phyloP scores from a whole-genome alignment of 2,113 vertebrate genomes.

The Dissostichus mawsoni region DNA sequence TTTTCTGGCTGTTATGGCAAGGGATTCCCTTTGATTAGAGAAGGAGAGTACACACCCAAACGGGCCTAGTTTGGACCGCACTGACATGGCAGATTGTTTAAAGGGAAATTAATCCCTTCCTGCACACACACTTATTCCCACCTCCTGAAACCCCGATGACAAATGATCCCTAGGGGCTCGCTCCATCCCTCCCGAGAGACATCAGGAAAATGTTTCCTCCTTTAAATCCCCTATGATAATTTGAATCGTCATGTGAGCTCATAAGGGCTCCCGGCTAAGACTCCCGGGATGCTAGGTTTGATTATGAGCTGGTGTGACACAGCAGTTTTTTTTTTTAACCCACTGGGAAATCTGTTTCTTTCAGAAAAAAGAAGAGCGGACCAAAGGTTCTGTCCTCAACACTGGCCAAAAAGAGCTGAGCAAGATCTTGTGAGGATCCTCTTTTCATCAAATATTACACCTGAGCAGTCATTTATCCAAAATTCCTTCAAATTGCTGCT shows the following conservation, averaged over 20 bases:
- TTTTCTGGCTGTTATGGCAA: conserved; percentile 42
- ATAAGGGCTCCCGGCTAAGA: neutral
- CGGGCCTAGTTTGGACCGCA: conserved; percentile 62
- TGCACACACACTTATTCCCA: conserved; percentile 55
- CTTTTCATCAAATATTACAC: conserved; percentile 25
- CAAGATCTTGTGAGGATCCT: conserved; percentile 38
- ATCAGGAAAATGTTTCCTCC: conserved; percentile 31
- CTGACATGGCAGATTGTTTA: conserved; percentile 77
- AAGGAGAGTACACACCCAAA: conserved; percentile 65
- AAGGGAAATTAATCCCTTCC: conserved; percentile 74
- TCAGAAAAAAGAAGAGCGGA: conserved; percentile 30
- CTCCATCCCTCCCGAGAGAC: conserved; percentile 13
- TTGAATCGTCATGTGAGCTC: conserved; percentile 16
- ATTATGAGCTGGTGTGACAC: conserved; percentile 66
- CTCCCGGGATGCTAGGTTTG: conserved; percentile 39
- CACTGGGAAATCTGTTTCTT: conserved; percentile 30
- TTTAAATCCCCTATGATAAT: conserved; percentile 16
- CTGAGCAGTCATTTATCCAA: conserved; percentile 27
- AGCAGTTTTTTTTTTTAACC: conserved; percentile 58
- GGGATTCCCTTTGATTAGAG: conserved; percentile 74
- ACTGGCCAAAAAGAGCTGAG: conserved; percentile 33
- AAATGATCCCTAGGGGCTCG: conserved; percentile 34
- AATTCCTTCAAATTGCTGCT: conserved; percentile 35
- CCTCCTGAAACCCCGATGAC: conserved; percentile 66
- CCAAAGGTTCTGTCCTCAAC: conserved; percentile 48